Evolutionary conservation across 1,140 invertebrate genomes (phyloP).

Genomic region (Laupala kohalensis): DNA sequence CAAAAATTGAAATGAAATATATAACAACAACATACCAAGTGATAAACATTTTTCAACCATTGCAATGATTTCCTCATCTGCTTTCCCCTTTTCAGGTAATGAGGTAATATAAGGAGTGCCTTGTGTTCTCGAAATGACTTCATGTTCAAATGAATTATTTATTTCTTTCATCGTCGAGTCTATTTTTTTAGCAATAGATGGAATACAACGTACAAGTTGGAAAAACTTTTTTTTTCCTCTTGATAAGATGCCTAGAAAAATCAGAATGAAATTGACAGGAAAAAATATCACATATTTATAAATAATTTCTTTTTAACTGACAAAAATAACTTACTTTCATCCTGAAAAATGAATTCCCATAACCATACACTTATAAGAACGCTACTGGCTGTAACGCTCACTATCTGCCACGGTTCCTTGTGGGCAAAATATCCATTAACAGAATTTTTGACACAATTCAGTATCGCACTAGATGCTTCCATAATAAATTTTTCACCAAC

Average conservation of each 20-base stretch:
- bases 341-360: constrained; percentile 17
- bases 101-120: constrained; percentile 8
- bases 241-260: constrained; percentile 2
- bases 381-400: constrained; percentile 13
- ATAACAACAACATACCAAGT: constrained; percentile 8
- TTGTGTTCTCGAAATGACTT: constrained; percentile 7
- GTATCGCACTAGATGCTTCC: not conserved
- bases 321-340: constrained; percentile 16
- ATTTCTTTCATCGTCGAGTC: constrained; percentile 5
- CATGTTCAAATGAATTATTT: constrained; percentile 8
- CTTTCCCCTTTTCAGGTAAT: constrained; percentile 1
- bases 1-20: no score
- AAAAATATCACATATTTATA: not conserved
- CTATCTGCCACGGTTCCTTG: constrained; percentile 16
- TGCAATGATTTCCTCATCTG: constrained; percentile 5
- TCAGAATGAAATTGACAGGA: not conserved
- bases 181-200: not conserved
- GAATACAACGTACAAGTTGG: constrained; percentile 4
- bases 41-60: constrained; percentile 6
- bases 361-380: constrained; percentile 17
- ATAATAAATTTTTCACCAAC: no score
- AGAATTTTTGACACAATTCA: not conserved
- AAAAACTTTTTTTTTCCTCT: constrained; percentile 6
- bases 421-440: constrained; percentile 6
- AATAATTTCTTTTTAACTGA: not conserved